Evolutionary conservation across 2,113 vertebrate species (phyloP).

Genomic region (Hydrolagus affinis): DNA sequence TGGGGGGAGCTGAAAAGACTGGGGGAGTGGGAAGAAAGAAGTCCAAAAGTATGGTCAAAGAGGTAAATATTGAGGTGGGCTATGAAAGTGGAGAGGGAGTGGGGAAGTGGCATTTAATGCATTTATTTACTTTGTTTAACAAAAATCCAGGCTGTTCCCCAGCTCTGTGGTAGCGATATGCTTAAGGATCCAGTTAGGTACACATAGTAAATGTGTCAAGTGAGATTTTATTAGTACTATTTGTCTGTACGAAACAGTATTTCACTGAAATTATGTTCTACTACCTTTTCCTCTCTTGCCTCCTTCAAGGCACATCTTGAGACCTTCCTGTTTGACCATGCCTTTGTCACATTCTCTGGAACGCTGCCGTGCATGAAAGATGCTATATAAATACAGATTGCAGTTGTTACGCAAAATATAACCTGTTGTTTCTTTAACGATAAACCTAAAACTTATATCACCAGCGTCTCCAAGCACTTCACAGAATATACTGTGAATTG

Average conservation of each 20-base stretch:
- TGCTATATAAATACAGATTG: too few relatives aligned
- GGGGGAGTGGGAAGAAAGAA: too few relatives aligned
- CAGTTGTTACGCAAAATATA: too few relatives aligned
- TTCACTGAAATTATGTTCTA: background rate
- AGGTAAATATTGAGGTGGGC: too few relatives aligned
- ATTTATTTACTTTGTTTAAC: background rate
- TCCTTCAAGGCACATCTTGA: too few relatives aligned
- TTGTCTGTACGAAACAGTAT: background rate
- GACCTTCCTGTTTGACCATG: too few relatives aligned
- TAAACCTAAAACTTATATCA: background rate
- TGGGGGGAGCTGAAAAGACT: too few relatives aligned
- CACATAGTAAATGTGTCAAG: background rate
- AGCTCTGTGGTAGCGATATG: background rate
- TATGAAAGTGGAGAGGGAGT: too few relatives aligned
- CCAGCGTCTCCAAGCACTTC: background rate
- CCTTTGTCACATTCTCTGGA: too few relatives aligned
- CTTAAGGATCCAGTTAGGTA: background rate
- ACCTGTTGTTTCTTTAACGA: background rate
- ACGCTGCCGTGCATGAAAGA: too few relatives aligned
- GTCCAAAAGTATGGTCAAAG: too few relatives aligned
- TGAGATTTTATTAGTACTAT: background rate
- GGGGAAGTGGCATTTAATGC: background rate
- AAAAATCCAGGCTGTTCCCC: background rate
- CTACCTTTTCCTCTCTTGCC: background rate
- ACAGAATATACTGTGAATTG: too few relatives aligned